Percentiles rank a stretch among this genome's conserved stretches.
Evolutionary conservation across 2,797 vertebrate genomes (phyloP).

Genomic region (Ataeniobius toweri): DNA sequence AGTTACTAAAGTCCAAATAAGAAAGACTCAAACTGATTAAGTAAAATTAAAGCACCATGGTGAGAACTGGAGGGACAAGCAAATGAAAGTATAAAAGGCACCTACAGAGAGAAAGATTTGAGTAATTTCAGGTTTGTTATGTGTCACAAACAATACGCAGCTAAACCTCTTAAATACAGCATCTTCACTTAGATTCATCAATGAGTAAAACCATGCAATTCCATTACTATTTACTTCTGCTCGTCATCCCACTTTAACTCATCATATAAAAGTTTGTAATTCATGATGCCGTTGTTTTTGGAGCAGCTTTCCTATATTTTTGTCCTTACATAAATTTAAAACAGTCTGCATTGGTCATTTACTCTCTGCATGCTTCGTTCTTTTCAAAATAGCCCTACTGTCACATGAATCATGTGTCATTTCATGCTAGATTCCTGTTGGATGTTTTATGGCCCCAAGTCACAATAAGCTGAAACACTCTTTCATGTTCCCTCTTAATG

Average conservation of each 20-base stretch:
- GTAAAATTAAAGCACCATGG: background rate
- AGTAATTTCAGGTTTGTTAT: background rate
- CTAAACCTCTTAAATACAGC: background rate
- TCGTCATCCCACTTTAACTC: background rate
- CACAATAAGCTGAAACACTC: background rate
- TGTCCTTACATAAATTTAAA: too few species aligned
- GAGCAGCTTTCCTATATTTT: background rate
- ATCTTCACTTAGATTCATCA: background rate
- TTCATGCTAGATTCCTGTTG: background rate
- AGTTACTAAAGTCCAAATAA: background rate
- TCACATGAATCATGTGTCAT: conserved; percentile 1
- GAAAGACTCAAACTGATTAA: background rate
- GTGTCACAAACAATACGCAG: background rate
- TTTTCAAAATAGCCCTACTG: background rate
- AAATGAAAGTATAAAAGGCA: background rate
- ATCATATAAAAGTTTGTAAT: background rate
- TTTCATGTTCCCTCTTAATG: background rate
- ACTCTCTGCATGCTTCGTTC: background rate
- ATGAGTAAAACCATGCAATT: background rate
- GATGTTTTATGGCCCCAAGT: background rate
- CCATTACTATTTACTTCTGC: background rate
- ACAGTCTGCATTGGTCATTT: background rate
- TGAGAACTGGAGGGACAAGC: background rate
- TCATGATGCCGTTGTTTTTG: background rate
- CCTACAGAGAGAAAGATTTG: background rate